Base-by-base conservation (phyloP, 2,113 vertebrate genomes). In the Austrofundulus limnaeus region DNA sequence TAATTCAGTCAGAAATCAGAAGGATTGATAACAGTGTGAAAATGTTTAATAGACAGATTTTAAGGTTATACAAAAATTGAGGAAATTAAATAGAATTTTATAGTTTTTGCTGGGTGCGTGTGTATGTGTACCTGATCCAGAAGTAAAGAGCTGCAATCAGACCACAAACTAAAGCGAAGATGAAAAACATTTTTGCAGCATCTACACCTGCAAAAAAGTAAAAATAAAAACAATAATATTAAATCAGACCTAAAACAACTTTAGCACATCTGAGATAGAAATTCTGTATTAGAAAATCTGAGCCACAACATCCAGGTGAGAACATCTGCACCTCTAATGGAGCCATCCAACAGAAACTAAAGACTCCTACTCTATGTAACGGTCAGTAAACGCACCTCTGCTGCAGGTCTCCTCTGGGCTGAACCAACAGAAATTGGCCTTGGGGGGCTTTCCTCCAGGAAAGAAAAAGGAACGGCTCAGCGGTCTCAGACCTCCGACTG, bases 351-450 rank as follows among this genome's bases (percentile, higher is more conserved):
- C 48, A 50, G 9, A 5, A 28, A 28, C 8, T 2, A 28, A 37
- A 53, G 2, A 12, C 2, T 34, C 13, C 24, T 10, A 15, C 43
- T 0, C 10, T 25, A 10, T 17, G 10, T 13, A 3, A 2, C 0
- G 14, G 41, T 66, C 23, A 55, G 19, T 48, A 31, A 76, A 53
- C 93, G 78, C 62, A 95, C 94, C 95, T 19, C 91, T 93, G 0
- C 62, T 90, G 78, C 95, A 97, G 86, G 94, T 83, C 53, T 83
- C 31, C 0, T 85, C 70, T 0, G 92, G 76, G 31, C 91, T 91
- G n/a, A 96, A 96, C 95, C 95, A 97, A 70, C 95, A 97, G 6
- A 84, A 85, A 16, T 93, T 94, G 0, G 85, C 70, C 2, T 56
- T 75, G 0, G 94, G 92, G 0, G 89, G 78, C 67, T 89, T 56